Conservation (phyloP, 53 echinoderm and acorn worm species). For the Antedon mediterranea region DNA sequence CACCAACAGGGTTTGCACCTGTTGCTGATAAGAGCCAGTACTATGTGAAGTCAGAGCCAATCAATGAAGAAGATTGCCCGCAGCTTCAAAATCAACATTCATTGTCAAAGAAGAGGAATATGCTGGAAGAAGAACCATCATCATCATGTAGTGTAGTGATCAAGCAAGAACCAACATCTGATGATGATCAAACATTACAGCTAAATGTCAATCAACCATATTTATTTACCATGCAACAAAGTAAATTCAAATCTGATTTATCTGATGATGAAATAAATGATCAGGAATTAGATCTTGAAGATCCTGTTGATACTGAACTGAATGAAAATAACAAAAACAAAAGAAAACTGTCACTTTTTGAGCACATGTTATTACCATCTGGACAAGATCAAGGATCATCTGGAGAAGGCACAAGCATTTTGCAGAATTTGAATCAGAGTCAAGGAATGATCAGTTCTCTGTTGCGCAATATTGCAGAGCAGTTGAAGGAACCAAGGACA, state of each 20-base stretch:
- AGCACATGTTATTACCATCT: background rate
- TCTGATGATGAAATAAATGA: background rate
- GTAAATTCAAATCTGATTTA: background rate
- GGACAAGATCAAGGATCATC: background rate
- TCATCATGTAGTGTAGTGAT: background rate
- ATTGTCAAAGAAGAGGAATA: background rate
- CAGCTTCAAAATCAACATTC: background rate
- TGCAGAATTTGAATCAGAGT: background rate
- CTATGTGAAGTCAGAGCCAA: background rate
- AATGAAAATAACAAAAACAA: background rate
- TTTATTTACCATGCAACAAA: background rate
- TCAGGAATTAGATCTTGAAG: slow-evolving; percentile 8
- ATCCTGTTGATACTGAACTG: background rate
- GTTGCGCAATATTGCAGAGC: slow-evolving; percentile 32
- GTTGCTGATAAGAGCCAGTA: background rate
- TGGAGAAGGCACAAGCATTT: background rate
- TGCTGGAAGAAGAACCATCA: background rate
- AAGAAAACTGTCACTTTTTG: background rate
- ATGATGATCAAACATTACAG: background rate
- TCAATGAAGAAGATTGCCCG: background rate
- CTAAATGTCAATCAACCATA: background rate
- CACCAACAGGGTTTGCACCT: background rate
- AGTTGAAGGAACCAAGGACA: slow-evolving; percentile 25
- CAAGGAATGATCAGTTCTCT: slow-evolving; percentile 31
- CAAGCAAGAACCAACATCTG: background rate